A percentile compares a stretch with the other conserved stretches of the same genome.
phyloP scores from a whole-genome alignment of 2,113 vertebrate species.

The Halcyon malimbica region DNA sequence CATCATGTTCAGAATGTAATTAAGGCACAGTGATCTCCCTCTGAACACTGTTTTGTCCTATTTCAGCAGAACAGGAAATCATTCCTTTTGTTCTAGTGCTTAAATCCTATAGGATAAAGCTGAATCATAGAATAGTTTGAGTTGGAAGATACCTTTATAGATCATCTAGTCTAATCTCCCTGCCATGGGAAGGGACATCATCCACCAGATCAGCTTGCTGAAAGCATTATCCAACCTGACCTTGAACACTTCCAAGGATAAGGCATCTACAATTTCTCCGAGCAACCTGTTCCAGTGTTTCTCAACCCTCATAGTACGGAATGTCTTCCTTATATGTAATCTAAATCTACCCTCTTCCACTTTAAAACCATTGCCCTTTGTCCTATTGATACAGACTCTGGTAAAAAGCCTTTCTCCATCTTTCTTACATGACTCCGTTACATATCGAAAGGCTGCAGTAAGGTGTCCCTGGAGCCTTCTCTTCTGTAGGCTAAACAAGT shows the following conservation, averaged over 20 bases:
- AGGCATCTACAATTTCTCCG: neutral
- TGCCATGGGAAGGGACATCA: neutral
- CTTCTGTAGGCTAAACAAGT: neutral
- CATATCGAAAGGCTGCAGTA: neutral
- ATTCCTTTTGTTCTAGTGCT: neutral
- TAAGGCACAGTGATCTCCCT: neutral
- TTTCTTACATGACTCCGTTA: neutral
- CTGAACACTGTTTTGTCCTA: neutral
- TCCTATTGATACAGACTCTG: neutral
- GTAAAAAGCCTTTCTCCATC: neutral
- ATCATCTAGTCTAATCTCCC: neutral
- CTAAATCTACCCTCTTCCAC: neutral
- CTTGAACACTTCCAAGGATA: neutral
- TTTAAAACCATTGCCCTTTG: neutral
- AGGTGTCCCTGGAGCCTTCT: neutral
- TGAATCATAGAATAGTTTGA: neutral
- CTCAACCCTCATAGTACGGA: neutral
- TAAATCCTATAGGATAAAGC: neutral
- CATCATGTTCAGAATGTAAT: neutral
- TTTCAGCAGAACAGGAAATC: neutral
- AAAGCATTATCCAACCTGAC: neutral
- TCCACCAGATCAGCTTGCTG: neutral
- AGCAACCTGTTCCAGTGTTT: neutral
- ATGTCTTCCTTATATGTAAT: neutral
- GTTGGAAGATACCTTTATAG: neutral